These are phyloP conservation scores for Heliothis virescens DNA, from an alignment of 1,140 invertebrate species.

Conservation along the genomic window DNA sequence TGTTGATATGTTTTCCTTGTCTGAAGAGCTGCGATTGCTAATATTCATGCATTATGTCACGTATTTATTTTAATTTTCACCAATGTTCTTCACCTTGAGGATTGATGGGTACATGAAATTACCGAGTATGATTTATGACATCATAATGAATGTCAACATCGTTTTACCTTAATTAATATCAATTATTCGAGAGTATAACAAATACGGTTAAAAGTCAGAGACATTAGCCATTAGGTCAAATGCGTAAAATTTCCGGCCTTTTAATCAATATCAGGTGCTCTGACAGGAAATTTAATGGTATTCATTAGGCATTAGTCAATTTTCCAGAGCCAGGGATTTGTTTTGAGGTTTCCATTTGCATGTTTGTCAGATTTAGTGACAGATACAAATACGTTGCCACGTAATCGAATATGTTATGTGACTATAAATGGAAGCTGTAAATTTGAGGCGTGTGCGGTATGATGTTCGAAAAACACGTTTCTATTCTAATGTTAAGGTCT, in stretches of 20 bases:
- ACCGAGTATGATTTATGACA: background rate
- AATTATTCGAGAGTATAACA: background rate
- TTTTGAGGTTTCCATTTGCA: conserved; percentile 27
- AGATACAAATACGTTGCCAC: conserved; percentile 29
- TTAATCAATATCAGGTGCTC: conserved; percentile 8
- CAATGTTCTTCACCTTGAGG: background rate
- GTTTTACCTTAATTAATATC: background rate
- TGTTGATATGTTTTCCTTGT: background rate
- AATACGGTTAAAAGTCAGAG: background rate
- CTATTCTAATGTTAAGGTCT: background rate
- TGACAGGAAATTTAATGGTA: conserved; percentile 4
- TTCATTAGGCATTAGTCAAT: conserved; percentile 8
- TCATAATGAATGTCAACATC: background rate
- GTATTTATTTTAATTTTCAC: conserved; percentile 2
- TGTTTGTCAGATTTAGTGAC: conserved; percentile 20
- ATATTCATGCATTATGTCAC: background rate
- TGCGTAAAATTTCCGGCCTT: conserved; percentile 7
- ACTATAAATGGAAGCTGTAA: conserved; percentile 47
- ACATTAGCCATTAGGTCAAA: background rate
- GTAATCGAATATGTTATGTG: conserved; percentile 34
- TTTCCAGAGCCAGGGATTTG: conserved; percentile 8
- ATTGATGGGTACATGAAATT: background rate
- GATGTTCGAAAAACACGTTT: conserved; percentile 1
- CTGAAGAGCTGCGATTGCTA: background rate
- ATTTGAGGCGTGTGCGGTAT: conserved; percentile 12